Evolutionary conservation across 2,797 vertebrate species (phyloP).

Genomic region (Gallirallus australis): DNA sequence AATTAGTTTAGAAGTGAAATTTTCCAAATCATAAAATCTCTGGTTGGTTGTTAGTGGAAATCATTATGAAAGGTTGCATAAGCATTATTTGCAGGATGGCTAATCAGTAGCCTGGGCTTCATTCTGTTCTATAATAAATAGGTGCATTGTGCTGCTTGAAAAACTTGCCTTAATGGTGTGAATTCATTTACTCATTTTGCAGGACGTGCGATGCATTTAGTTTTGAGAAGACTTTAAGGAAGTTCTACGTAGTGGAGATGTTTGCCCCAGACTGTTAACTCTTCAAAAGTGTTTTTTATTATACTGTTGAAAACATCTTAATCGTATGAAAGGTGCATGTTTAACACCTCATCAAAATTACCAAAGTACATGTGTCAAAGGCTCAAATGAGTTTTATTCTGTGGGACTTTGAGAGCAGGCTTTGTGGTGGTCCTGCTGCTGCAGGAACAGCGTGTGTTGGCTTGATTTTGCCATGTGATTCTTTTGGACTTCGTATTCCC

Average conservation of each 20-base stretch:
- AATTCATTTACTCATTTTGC: constrained; percentile 40
- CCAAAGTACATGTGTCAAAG: background rate
- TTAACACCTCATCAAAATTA: background rate
- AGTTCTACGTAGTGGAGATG: background rate
- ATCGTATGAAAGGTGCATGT: background rate
- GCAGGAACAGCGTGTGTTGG: background rate
- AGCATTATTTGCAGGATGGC: constrained; percentile 41
- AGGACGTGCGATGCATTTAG: background rate
- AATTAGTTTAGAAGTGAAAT: constrained; percentile 45
- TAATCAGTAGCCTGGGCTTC: constrained; percentile 42
- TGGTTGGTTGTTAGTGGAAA: constrained; percentile 13
- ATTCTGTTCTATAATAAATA: constrained; percentile 54
- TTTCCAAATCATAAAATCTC: constrained; percentile 31
- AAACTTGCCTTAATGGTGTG: constrained; percentile 39
- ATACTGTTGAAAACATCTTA: background rate
- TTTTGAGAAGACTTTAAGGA: background rate
- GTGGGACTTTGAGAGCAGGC: background rate
- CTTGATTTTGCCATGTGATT: background rate
- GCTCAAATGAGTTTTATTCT: background rate
- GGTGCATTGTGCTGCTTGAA: constrained; percentile 37
- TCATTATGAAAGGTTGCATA: constrained; percentile 48
- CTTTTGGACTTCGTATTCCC: background rate
- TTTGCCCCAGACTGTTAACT: background rate
- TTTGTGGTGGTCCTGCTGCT: background rate
- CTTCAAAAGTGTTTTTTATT: background rate